Conservation (phyloP, 1,140 invertebrate species). For the Watersipora subatra region DNA sequence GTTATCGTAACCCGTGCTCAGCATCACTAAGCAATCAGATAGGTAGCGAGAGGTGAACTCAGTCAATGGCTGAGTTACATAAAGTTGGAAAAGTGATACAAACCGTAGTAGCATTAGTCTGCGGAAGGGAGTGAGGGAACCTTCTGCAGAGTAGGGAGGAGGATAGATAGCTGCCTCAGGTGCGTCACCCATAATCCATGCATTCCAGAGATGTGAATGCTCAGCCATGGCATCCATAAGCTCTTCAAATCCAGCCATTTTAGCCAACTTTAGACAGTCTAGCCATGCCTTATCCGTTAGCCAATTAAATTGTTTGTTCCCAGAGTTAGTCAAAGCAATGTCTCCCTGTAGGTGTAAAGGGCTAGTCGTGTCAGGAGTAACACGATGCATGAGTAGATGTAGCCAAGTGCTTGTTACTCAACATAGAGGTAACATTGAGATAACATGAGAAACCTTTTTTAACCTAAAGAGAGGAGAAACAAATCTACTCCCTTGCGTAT, state of each 20-base stretch:
- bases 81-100: too few relatives aligned
- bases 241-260: conserved; percentile 52
- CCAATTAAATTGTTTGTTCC: conserved; percentile 53
- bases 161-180: conserved; percentile 54
- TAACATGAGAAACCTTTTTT: conserved; percentile 51
- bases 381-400: too few relatives aligned
- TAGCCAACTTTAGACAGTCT: conserved; percentile 55
- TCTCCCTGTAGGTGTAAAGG: conserved; percentile 41
- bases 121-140: conserved; percentile 47
- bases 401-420: too few relatives aligned
- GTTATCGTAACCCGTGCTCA: too few relatives aligned
- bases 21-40: too few relatives aligned
- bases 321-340: conserved; percentile 52
- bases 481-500: conserved; percentile 61
- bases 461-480: too few relatives aligned
- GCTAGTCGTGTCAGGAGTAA: too few relatives aligned
- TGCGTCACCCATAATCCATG: conserved; percentile 62
- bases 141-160: conserved; percentile 47
- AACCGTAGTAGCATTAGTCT: conserved; percentile 53
- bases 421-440: conserved; percentile 48
- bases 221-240: conserved; percentile 50
- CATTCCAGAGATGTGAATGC: conserved; percentile 49
- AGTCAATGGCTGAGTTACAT: too few relatives aligned
- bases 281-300: conserved; percentile 55
- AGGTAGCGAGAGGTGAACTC: too few relatives aligned